Evolutionary conservation across 1,140 invertebrate species (phyloP).

Genomic region (Archivesica marissinica): DNA sequence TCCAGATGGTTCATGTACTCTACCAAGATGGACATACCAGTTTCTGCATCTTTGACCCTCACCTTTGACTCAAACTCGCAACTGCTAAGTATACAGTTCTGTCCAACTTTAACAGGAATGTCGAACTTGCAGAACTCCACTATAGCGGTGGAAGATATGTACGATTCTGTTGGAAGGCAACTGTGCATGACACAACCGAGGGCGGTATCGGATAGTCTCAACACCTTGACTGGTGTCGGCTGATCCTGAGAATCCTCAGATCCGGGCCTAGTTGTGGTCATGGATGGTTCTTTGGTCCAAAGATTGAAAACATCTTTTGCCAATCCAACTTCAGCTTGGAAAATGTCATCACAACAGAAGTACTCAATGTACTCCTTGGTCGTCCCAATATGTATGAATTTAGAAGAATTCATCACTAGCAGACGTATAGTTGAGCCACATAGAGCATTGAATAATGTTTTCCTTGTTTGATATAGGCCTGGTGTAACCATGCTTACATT

Average conservation of each 20-base stretch:
- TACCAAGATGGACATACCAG: neutral
- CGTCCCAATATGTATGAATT: slow-evolving; percentile 85
- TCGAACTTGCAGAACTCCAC: slow-evolving; percentile 84
- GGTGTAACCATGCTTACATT: slow-evolving; percentile 76
- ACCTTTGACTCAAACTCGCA: slow-evolving; percentile 71
- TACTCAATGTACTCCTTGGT: slow-evolving; percentile 84
- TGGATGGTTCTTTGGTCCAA: slow-evolving; percentile 58
- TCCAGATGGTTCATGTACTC: neutral
- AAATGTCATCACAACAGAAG: slow-evolving; percentile 75
- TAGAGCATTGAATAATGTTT: slow-evolving; percentile 80
- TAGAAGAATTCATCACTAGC: slow-evolving; percentile 83
- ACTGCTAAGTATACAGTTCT: slow-evolving; percentile 83
- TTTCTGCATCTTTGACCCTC: neutral
- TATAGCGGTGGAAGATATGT: slow-evolving; percentile 70
- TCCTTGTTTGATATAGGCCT: slow-evolving; percentile 71
- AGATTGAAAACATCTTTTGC: slow-evolving; percentile 76
- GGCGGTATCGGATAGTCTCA: slow-evolving; percentile 48
- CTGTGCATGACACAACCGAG: slow-evolving; percentile 81
- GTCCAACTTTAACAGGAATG: slow-evolving; percentile 73
- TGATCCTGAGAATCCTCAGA: neutral
- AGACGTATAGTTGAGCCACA: slow-evolving; percentile 78
- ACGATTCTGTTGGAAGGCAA: slow-evolving; percentile 64
- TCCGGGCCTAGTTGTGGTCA: neutral
- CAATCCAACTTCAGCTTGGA: slow-evolving; percentile 78
- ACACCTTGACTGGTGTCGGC: neutral